Conservation (phyloP, 2,888 invertebrate genomes). For the Sarcophaga variegata region DNA sequence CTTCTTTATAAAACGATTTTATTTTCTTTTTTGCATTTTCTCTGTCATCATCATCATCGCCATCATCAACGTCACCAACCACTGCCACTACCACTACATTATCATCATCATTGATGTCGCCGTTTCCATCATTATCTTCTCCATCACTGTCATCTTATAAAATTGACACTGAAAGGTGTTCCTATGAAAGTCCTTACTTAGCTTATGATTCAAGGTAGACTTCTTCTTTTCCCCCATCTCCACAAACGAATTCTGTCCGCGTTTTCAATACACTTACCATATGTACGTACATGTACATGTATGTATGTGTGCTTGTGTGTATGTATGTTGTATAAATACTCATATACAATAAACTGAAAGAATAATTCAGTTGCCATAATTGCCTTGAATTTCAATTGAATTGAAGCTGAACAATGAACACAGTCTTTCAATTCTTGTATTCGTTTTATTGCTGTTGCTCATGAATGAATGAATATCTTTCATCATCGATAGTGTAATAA, state of each 20-base stretch:
- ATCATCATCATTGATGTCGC: conserved; percentile 36
- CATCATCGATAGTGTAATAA: background rate
- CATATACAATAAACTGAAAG: conserved; percentile 3
- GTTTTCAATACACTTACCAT: background rate
- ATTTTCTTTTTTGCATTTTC: conserved; percentile 60
- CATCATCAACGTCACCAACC: conserved; percentile 16
- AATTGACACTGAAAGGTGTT: conserved; percentile 73
- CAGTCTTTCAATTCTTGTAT: conserved; percentile 20
- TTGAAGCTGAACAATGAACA: conserved; percentile 37
- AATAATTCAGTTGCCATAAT: conserved; percentile 51
- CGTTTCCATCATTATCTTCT: conserved; percentile 18
- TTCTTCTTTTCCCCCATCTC: conserved; percentile 8
- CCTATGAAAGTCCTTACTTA: conserved; percentile 80
- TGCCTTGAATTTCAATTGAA: conserved; percentile 50
- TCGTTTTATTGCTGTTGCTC: background rate
- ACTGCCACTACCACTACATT: conserved; percentile 1
- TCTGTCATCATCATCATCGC: conserved; percentile 43
- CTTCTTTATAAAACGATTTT: conserved; percentile 2
- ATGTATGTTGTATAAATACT: background rate
- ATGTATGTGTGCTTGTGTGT: background rate
- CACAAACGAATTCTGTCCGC: background rate
- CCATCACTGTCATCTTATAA: conserved; percentile 52
- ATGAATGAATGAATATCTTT: background rate
- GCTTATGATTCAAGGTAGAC: conserved; percentile 81
- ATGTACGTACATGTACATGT: background rate